These are phyloP conservation scores for Paguma larvata DNA, from an alignment of 2,797 vertebrate genomes.

Conservation along the genomic window DNA sequence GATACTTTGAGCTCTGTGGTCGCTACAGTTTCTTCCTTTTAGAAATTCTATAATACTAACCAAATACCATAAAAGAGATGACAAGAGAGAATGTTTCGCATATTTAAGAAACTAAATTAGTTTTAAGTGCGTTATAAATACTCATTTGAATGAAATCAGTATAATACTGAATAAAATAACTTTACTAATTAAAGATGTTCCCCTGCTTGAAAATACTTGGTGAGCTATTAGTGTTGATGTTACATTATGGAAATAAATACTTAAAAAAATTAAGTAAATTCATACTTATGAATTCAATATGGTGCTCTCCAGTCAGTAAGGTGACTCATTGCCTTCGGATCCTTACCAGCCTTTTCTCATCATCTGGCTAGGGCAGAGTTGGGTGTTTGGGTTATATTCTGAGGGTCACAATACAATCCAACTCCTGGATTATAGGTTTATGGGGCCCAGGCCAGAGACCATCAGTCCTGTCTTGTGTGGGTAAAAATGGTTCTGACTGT, in stretches of 20 bases:
- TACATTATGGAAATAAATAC: conserved; percentile 35
- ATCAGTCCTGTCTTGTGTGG: not conserved
- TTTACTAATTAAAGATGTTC: conserved; percentile 4
- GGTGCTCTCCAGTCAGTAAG: not conserved
- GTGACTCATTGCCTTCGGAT: not conserved
- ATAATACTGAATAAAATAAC: conserved; percentile 1
- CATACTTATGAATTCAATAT: not conserved
- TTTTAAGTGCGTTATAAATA: conserved; percentile 30
- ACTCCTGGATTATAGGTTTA: not conserved
- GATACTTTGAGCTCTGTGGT: not conserved
- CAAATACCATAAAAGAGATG: not conserved
- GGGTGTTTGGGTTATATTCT: not conserved
- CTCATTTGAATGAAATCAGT: conserved; percentile 23
- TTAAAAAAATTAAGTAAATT: not conserved
- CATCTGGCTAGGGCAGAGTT: not conserved
- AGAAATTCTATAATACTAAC: conserved; percentile 3
- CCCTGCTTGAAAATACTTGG: conserved; percentile 32
- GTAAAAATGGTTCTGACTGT: not conserved
- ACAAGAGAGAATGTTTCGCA: conserved; percentile 18
- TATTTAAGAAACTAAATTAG: not conserved
- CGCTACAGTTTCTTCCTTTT: not conserved
- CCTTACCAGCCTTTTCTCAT: not conserved
- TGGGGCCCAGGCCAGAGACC: not conserved
- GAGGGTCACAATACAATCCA: not conserved
- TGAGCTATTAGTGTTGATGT: not conserved